A percentile compares a stretch with the other conserved stretches of the same genome.
Conservation (phyloP, 2,797 vertebrate species). For the Neomorphus geoffroyi region DNA sequence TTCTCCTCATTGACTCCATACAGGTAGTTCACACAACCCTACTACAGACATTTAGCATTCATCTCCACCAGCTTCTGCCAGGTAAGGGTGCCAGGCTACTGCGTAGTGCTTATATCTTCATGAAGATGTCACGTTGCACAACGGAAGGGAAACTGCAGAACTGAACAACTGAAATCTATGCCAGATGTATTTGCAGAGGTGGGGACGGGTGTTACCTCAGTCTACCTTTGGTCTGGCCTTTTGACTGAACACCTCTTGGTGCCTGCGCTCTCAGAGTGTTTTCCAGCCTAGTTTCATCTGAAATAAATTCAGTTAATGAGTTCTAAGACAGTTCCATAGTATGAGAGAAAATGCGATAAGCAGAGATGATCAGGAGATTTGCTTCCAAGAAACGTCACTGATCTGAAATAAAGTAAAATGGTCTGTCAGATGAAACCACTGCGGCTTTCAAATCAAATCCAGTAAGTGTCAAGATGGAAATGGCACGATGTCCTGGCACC, state of each 20-base stretch:
- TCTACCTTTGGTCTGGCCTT: not conserved
- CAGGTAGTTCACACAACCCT: not conserved
- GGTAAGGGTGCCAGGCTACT: too few relatives aligned
- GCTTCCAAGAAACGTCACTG: not conserved
- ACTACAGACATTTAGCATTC: not conserved
- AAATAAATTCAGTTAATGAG: not conserved
- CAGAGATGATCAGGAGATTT: not conserved
- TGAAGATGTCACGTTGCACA: accelerated
- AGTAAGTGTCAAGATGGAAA: not conserved
- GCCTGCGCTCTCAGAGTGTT: not conserved
- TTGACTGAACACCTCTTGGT: not conserved
- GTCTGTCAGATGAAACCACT: not conserved
- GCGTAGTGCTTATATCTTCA: not conserved
- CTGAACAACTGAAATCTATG: not conserved
- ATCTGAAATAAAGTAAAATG: not conserved
- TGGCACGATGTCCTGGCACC: not conserved
- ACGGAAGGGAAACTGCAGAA: not conserved
- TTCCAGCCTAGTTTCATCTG: not conserved
- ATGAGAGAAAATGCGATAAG: accelerated
- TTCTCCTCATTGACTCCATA: not conserved
- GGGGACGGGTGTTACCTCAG: not conserved
- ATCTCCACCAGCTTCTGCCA: not conserved
- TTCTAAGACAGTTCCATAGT: not conserved
- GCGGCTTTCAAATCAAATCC: not conserved
- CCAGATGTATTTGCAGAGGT: accelerated